Conservation (phyloP, 2,113 vertebrate species). For the Octodon degus region DNA sequence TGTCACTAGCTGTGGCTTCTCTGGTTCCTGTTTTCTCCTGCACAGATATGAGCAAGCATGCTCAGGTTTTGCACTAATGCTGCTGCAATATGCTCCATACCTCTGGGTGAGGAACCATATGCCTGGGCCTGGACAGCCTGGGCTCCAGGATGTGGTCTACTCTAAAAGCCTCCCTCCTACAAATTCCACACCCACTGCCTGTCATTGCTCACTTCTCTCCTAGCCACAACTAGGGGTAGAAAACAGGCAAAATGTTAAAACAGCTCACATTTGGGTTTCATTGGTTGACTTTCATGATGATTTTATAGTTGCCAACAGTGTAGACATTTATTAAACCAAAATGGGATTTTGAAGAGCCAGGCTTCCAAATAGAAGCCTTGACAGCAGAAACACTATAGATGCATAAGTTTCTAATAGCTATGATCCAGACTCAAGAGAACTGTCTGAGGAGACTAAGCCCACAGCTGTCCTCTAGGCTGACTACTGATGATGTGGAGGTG, state of each 20-base stretch:
- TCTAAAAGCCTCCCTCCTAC: background rate
- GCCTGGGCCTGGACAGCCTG: background rate
- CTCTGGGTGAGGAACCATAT: no score
- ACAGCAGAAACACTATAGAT: background rate
- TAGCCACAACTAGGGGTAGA: background rate
- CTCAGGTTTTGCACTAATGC: background rate
- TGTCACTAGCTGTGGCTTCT: background rate
- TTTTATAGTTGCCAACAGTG: background rate
- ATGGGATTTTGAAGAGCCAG: background rate
- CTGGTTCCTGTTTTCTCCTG: background rate
- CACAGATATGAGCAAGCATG: no score
- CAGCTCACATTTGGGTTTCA: background rate
- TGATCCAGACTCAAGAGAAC: background rate
- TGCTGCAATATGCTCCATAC: background rate
- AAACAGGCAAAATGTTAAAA: no score
- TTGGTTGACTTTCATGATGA: background rate
- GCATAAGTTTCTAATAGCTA: background rate
- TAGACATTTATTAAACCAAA: background rate
- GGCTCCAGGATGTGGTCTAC: background rate
- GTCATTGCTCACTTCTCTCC: background rate
- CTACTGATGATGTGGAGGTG: no score
- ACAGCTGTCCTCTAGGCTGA: background rate
- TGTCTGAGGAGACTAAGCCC: background rate
- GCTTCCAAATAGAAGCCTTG: background rate
- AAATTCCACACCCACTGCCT: no score